Base-by-base conservation (phyloP, 2,113 vertebrate genomes). In the Triplophysa rosa region DNA sequence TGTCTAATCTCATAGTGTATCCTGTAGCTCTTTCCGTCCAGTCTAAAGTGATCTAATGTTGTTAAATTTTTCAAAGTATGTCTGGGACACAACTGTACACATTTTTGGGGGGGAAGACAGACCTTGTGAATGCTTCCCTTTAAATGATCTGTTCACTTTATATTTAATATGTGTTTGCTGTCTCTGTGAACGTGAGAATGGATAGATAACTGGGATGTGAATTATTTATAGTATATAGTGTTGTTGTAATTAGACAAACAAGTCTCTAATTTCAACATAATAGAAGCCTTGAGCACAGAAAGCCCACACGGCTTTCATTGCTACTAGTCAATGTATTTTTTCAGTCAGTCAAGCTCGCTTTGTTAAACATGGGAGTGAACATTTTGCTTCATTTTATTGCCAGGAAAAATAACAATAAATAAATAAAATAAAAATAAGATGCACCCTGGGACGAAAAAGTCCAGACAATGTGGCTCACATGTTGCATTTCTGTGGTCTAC, bases 161-260 rank as follows among this genome's bases (percentile, higher is more conserved):
- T 45, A 19, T 21, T 24, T 63, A 29, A 42, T 40, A 11, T 14
- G 21, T 58, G 69, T 8, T 56, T 13, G 19, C 29, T 54, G 45
- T 68, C 21, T 54, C 56, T 66, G 24, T 64, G 63, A 49, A 49
- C 72, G 26, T 80, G 68, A 84, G 73, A 58, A 70, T 12, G 11
- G 24, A 49, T 6, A 52, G 24, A 79, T 42, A 47, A 69, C 16
- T 49, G 42, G 66, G 17, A 59, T 14, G 13, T 42, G 33, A 59
- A 23, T 33, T 72, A 61, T 72, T 61, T 59, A 59, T 58, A 49
- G 56, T 19, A 59, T 26, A n/a, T n/a, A n/a, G 23, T 26, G 8
- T 42, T 70, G 40, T n/a, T 68, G 33, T 67, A 67, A 78, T 78
- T 78, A 78, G 52, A 67, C 56, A 59, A 67, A 29, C 76, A 67